Base-by-base conservation (phyloP, 2,113 vertebrate species). In the Notothenia coriiceps region DNA sequence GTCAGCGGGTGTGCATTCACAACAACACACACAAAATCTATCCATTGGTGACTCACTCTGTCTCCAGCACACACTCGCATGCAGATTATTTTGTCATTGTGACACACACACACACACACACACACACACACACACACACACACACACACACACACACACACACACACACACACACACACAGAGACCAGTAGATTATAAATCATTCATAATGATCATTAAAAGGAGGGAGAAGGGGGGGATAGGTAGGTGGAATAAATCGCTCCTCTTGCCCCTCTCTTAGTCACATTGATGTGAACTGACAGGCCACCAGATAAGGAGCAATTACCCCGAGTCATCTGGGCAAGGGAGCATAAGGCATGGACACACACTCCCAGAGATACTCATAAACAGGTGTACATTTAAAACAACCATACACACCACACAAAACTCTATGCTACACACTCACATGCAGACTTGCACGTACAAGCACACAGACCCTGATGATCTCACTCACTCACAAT, bases 131-230 rank as follows among this genome's bases (percentile, higher is more conserved):
- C 56, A 71, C 29, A 29, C 29, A 29, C 29, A 29, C 29, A 29
- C 29, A 29, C 29, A 29, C 29, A 29, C 29, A 29, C 29, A 29
- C 25, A 29, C 25, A 29, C 25, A 35, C 5, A 35, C 5, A 35
- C 35, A 35, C 35, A 35, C 35, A 35, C 35, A 35, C 35, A 35
- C 35, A 35, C 33, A 35, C 35, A 40, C 35, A 40, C 35, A 40
- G n/a, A n/a, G n/a, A n/a, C n/a, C n/a, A n/a, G 56, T 4, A n/a
- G 59, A 80, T 77, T 63, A 90, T 93, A 83, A 90, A 92, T 92
- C 91, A 93, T 92, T 92, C 85, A 92, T 91, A 86, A 90, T 85
- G 70, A 83, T 86, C 76, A 88, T 90, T 90, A 90, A 90, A 91
- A 81, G 77, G 71, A 68, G 80, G 73, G 50, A 70, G 74, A 29